Percentiles rank a stretch among this genome's conserved stretches.
These are phyloP conservation scores for Felis chaus DNA, from an alignment of 2,113 vertebrate genomes.

Conservation along the genomic window DNA sequence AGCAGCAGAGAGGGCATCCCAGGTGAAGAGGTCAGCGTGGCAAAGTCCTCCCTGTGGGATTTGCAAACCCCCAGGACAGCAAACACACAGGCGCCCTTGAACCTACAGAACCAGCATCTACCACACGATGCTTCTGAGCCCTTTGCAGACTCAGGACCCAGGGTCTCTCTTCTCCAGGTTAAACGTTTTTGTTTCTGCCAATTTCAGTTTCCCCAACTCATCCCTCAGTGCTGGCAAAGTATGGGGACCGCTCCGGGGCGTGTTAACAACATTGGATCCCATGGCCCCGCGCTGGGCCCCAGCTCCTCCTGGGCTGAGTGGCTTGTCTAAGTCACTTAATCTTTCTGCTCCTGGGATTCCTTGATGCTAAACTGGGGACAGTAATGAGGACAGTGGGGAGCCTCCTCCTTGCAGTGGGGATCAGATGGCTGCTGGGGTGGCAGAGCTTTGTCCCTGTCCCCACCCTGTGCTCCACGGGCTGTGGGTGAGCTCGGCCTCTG, in stretches of 20 bases:
- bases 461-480: background rate
- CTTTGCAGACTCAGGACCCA: background rate
- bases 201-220: accelerated
- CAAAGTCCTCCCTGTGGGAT: background rate
- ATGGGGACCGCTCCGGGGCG: background rate
- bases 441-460: background rate
- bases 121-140: background rate
- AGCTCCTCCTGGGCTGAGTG: background rate
- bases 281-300: background rate
- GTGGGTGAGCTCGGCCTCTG: background rate
- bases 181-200: background rate
- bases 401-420: background rate
- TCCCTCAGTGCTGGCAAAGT: background rate
- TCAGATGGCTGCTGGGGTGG: background rate
- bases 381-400: background rate
- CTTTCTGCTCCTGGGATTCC: background rate
- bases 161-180: background rate
- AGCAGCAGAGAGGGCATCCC: background rate
- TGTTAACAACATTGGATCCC: background rate
- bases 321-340: background rate
- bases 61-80: background rate
- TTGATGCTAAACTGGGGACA: background rate
- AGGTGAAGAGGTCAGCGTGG: background rate
- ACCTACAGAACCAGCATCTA: background rate
- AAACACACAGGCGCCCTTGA: background rate